Percentiles rank a stretch among this genome's conserved stretches.
phyloP scores from a whole-genome alignment of 2,113 vertebrate genomes.

The Chlorocebus sabaeus region DNA sequence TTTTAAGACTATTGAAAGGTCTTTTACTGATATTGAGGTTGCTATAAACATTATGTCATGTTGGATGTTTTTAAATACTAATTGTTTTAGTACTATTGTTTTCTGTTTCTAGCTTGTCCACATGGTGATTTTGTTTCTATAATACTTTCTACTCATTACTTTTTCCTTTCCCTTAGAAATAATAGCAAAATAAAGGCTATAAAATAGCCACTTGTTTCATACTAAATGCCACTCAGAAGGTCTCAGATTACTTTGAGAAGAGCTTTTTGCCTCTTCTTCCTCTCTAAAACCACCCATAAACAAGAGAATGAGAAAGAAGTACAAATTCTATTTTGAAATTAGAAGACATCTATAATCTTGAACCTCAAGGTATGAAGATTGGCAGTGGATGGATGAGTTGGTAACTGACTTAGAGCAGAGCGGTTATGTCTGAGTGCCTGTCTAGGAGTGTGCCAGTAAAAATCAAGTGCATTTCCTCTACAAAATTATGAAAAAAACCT shows the following conservation, averaged over 20 bases:
- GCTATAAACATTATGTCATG: neutral
- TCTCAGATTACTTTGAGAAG: neutral
- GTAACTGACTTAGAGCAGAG: neutral
- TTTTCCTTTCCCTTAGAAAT: neutral
- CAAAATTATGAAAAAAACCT: neutral
- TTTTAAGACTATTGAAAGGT: constrained; percentile 21
- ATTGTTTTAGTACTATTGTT: neutral
- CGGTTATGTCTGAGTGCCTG: neutral
- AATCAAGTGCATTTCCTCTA: neutral
- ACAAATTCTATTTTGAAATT: neutral
- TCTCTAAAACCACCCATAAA: neutral
- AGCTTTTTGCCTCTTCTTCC: neutral
- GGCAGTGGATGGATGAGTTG: neutral
- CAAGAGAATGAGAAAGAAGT: neutral
- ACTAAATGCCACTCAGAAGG: neutral
- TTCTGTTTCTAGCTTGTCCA: neutral
- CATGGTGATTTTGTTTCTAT: neutral
- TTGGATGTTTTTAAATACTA: neutral
- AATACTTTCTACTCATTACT: neutral
- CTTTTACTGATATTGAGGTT: neutral
- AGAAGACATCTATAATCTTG: neutral
- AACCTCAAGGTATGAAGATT: neutral
- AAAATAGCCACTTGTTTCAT: neutral
- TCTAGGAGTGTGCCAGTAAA: neutral
- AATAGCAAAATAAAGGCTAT: neutral